phyloP scores from a whole-genome alignment of 2,888 invertebrate species.

The Schizaphis graminum region DNA sequence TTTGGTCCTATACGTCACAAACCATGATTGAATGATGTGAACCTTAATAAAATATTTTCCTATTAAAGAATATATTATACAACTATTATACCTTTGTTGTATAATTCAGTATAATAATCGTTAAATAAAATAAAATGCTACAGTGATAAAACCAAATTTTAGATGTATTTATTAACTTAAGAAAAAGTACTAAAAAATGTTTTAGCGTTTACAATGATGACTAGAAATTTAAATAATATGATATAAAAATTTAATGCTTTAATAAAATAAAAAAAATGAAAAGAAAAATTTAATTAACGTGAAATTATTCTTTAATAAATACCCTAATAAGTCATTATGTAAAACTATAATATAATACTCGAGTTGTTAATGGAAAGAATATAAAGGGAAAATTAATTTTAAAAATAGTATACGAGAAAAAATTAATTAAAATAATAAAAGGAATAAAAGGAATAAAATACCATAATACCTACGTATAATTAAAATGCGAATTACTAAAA shows the following conservation, averaged over 20 bases:
- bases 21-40: not conserved
- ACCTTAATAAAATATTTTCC: not conserved
- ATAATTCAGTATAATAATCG: not conserved
- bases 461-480: slow-evolving; percentile 2
- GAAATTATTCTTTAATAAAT: slow-evolving; percentile 31
- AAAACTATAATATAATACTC: slow-evolving; percentile 27
- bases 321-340: slow-evolving; percentile 8
- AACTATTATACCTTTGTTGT: not conserved
- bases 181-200: not conserved
- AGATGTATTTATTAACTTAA: not conserved
- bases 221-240: not conserved
- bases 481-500: slow-evolving; percentile 38
- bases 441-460: slow-evolving; percentile 8
- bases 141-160: not conserved
- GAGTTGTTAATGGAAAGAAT: not conserved
- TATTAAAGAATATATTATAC: not conserved
- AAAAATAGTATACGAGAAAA: slow-evolving; percentile 32
- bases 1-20: not conserved
- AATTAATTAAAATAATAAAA: slow-evolving; percentile 51
- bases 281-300: slow-evolving; percentile 38
- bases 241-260: not conserved
- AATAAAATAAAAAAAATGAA: not conserved
- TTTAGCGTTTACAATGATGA: not conserved
- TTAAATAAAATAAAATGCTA: not conserved
- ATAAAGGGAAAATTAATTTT: slow-evolving; percentile 41